A percentile compares a stretch with the other conserved stretches of the same genome.
These are phyloP conservation scores for Nematolebias whitei DNA, from an alignment of 2,113 vertebrate genomes.

Conservation along the genomic window DNA sequence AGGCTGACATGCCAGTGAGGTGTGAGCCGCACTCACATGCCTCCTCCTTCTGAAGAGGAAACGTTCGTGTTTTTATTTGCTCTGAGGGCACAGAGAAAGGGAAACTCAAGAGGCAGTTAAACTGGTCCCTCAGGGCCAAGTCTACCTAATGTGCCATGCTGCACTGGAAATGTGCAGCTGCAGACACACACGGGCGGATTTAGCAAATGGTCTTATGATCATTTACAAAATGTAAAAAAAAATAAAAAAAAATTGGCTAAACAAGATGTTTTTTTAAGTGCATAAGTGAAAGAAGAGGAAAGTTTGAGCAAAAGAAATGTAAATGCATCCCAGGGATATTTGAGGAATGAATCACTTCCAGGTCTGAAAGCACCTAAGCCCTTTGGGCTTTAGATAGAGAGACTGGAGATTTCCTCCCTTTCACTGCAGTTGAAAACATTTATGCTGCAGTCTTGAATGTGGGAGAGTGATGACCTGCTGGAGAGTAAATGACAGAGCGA, in stretches of 20 bases:
- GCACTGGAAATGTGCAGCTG: slow-evolving; percentile 71
- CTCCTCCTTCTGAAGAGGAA: slow-evolving; percentile 70
- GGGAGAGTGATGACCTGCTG: slow-evolving; percentile 73
- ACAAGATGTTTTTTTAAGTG: slow-evolving; percentile 60
- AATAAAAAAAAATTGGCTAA: slow-evolving; percentile 75
- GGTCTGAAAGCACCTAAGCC: slow-evolving; percentile 50
- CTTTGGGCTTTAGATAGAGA: slow-evolving; percentile 32
- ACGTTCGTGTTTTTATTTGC: slow-evolving; percentile 88
- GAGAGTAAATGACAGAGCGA: slow-evolving; percentile 69
- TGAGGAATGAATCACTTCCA: slow-evolving; percentile 66
- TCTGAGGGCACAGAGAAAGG: slow-evolving; percentile 34
- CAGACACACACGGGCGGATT: slow-evolving; percentile 74
- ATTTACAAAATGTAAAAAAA: slow-evolving; percentile 76
- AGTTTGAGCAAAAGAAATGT: slow-evolving; percentile 33
- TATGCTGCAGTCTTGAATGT: slow-evolving; percentile 47
- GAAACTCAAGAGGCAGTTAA: slow-evolving; percentile 74
- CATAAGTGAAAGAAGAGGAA: slow-evolving; percentile 18
- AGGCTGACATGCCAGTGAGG: slow-evolving; percentile 76
- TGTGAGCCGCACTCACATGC: slow-evolving; percentile 75
- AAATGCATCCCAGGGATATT: slow-evolving; percentile 50
- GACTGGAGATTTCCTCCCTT: slow-evolving; percentile 38
- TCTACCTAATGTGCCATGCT: slow-evolving; percentile 85
- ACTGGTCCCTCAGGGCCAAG: slow-evolving; percentile 76
- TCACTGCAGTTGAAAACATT: slow-evolving; percentile 59
- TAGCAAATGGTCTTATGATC: slow-evolving; percentile 78